phyloP scores from a whole-genome alignment of 2,113 vertebrate species.

The Corythornis madagascariensis region DNA sequence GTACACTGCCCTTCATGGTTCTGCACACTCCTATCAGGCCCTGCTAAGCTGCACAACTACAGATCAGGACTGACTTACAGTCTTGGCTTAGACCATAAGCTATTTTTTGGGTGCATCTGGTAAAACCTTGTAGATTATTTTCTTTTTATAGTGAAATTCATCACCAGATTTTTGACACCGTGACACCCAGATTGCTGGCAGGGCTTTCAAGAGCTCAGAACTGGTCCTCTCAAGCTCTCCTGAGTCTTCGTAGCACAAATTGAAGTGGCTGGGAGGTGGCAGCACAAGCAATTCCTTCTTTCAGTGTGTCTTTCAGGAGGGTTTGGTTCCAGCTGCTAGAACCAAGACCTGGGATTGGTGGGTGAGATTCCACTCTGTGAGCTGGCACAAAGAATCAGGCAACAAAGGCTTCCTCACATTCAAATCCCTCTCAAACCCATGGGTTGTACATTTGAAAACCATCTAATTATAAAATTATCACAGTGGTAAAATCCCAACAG shows the following conservation, averaged over 20 bases:
- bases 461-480: not conserved
- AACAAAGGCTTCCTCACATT: not conserved
- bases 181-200: not conserved
- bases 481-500: not conserved
- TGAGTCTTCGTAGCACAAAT: not conserved
- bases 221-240: not conserved
- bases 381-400: not conserved
- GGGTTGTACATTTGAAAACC: not conserved
- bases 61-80: not conserved
- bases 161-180: rapidly evolving
- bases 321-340: not conserved
- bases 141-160: not conserved
- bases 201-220: not conserved
- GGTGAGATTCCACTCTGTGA: not conserved
- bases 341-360: not conserved
- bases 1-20: not conserved
- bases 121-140: not conserved
- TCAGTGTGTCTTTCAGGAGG: not conserved
- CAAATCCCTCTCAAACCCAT: not conserved
- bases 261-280: not conserved
- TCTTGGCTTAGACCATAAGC: not conserved
- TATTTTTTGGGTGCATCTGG: not conserved
- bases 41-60: not conserved
- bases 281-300: not conserved
- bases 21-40: not conserved